Percentiles rank a stretch among this genome's conserved stretches.
These are phyloP conservation scores for Mystacornis crossleyi DNA, from an alignment of 2,113 vertebrate genomes.

Conservation along the genomic window DNA sequence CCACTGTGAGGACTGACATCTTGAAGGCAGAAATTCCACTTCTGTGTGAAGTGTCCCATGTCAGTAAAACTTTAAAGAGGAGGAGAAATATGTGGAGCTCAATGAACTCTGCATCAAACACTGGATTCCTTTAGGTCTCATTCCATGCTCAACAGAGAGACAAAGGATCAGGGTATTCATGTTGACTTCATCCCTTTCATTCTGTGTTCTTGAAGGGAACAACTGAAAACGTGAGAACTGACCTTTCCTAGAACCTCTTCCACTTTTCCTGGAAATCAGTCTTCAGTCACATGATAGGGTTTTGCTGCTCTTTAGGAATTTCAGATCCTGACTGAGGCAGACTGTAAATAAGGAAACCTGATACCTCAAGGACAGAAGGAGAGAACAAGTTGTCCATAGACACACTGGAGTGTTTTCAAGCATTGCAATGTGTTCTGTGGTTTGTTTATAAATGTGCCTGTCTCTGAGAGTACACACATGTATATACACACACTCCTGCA, in stretches of 20 bases:
- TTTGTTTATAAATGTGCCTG: constrained; percentile 18
- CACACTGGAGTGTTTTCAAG: constrained; percentile 41
- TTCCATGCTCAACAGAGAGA: not conserved
- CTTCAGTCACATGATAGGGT: constrained; percentile 55
- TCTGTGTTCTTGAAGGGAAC: not conserved
- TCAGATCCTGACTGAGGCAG: constrained; percentile 51
- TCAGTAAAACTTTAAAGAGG: not conserved
- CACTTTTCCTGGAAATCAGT: constrained; percentile 61
- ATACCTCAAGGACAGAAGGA: constrained; percentile 58
- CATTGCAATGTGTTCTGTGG: constrained; percentile 13
- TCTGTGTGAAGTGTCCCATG: not conserved
- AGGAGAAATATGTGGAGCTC: not conserved
- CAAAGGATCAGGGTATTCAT: not conserved
- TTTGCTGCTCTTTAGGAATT: constrained; percentile 72
- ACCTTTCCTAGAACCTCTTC: constrained; percentile 29
- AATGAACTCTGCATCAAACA: not conserved
- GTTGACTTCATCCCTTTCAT: not conserved
- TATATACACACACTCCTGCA: not conserved
- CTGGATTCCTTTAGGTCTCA: not conserved
- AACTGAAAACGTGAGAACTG: not conserved
- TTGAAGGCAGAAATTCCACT: not conserved
- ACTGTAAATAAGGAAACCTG: constrained; percentile 71
- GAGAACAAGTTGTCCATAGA: constrained; percentile 67
- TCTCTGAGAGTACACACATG: not conserved
- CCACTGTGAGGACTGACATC: not conserved